Base-by-base conservation (phyloP, 2,888 invertebrate species). In the Ennomos erosarius region DNA sequence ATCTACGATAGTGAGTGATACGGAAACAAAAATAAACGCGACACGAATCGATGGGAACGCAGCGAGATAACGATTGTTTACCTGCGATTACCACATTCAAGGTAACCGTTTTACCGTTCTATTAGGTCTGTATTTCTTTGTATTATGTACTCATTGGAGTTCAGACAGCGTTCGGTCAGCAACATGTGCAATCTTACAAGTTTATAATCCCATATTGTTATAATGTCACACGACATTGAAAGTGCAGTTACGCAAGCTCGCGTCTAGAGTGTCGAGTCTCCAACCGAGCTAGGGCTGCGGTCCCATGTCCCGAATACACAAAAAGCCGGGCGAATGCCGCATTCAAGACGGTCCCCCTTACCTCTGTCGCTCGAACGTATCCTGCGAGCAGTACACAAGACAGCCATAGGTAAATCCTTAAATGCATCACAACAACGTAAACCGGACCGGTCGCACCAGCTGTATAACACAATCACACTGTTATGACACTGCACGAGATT, bases 331-430 rank as follows among this genome's bases (percentile, higher is more conserved):
- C 77, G 75, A 87, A 82, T 83, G 85, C 86, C 85, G 89, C 83
- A 82, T 85, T 86, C 84, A 88, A 90, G 88, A 89, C 86, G 84
- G 84, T 81, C 84, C 86, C 88, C 93, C 94, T 95, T 94, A 95
- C 95, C 95, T 95, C 95, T 93, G 94, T 93, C 90, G 95, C 95
- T 92, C 94, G 93, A 90, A 95, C 94, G 93, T 95, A 95, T 94
- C 95, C 95, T 87, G 94, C 90, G 85, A 95, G 93, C 93, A 95
- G 93, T 92, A 95, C 94, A 93, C 94, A 94, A 92, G 94, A 94
- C 93, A 95, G 92, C 93, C 95, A 93, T 93, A 94, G 92, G 87
- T 94, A 94, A 95, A 95, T 95, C 95, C 95, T 95, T 88, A 94
- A 95, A 94, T 95, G 94, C 95, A 95, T 95, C 93, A 94, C 94